A percentile compares a stretch with the other conserved stretches of the same genome.
Conservation (phyloP, 2,113 vertebrate genomes). For the Morone saxatilis region DNA sequence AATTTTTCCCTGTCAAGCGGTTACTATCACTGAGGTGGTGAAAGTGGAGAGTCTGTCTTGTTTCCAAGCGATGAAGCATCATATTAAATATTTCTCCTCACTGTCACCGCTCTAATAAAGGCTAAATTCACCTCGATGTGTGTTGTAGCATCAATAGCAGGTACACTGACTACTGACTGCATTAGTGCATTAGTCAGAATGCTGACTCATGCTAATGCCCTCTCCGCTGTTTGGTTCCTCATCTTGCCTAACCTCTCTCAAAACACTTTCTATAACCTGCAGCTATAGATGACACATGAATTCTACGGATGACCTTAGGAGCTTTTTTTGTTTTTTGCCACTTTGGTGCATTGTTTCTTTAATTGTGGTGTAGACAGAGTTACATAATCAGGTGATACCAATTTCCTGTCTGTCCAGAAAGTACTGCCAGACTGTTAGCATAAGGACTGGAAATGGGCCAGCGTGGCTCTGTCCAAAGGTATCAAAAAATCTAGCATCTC, state of each 20-base stretch:
- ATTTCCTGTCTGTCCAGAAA: background rate
- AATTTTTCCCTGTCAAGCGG: conserved; percentile 1
- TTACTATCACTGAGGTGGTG: background rate
- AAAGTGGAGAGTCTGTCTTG: background rate
- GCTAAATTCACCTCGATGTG: conserved; percentile 16
- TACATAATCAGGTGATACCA: background rate
- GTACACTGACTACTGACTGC: conserved; percentile 45
- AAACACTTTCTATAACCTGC: conserved; percentile 4
- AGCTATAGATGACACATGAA: background rate
- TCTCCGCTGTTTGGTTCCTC: background rate
- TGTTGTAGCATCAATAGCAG: conserved; percentile 24
- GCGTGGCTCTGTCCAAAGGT: background rate
- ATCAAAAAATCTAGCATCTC: background rate
- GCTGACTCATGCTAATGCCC: conserved; percentile 55
- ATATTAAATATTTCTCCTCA: conserved; percentile 22
- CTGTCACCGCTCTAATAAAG: background rate
- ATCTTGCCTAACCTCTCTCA: background rate
- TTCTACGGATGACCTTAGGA: background rate
- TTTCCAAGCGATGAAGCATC: conserved; percentile 38
- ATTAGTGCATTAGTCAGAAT: conserved; percentile 53
- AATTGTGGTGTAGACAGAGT: too few species aligned
- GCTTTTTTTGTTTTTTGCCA: background rate
- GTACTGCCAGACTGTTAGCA: background rate
- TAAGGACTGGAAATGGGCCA: background rate
- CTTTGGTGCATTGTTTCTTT: background rate